Conservation (phyloP, 2,113 vertebrate genomes). For the Myocastor coypus region DNA sequence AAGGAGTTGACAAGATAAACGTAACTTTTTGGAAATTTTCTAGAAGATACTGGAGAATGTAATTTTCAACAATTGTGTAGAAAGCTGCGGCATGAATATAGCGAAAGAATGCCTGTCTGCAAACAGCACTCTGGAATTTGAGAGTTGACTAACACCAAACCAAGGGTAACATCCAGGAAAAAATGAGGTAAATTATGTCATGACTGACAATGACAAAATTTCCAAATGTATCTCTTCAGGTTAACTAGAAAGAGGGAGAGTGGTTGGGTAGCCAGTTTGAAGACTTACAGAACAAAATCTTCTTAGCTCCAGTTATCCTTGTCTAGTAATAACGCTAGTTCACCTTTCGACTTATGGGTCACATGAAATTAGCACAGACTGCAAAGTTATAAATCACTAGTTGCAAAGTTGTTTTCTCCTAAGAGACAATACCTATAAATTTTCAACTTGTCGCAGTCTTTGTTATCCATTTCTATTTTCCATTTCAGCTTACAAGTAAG, state of each 20-base stretch:
- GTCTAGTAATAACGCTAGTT: not conserved
- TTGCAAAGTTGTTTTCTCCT: not conserved
- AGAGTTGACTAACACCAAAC: not conserved
- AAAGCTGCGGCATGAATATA: not conserved
- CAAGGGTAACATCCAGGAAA: not conserved
- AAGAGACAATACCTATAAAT: not conserved
- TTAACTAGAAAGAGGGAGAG: not conserved
- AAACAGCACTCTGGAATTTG: not conserved
- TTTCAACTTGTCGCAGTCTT: not conserved
- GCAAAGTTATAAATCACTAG: not conserved
- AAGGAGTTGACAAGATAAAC: not conserved
- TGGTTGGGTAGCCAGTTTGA: not conserved
- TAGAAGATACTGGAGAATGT: not conserved
- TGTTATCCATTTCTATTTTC: not conserved
- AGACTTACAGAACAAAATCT: not conserved
- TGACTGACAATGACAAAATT: not conserved
- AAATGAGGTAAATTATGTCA: not conserved
- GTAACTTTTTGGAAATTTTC: not conserved
- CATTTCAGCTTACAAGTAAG: not conserved
- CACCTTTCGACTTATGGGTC: not conserved
- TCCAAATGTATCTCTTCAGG: not conserved
- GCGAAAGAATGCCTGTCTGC: not conserved
- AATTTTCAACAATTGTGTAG: conserved; percentile 7
- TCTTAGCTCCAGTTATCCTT: not conserved
- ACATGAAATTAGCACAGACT: not conserved